Base-by-base conservation (phyloP, 2,888 invertebrate genomes). In the Meloe dianella region DNA sequence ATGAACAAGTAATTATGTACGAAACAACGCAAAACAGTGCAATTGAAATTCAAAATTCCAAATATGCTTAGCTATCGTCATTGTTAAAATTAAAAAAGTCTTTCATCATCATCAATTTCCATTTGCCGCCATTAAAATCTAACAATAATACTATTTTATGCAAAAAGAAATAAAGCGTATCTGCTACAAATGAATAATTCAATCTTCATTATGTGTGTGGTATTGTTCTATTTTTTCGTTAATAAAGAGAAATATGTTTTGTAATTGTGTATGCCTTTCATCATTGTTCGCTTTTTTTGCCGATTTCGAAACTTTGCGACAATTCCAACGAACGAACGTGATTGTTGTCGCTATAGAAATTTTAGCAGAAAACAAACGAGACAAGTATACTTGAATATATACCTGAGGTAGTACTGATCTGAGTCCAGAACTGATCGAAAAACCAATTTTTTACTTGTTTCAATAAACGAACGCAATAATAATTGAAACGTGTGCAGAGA, bases 361-460 rank as follows among this genome's bases (percentile, higher is more conserved):
- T 67, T 70, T 70, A 71, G 67, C 58, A 66, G 57, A 61, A 61
- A 61, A 61, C 35, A 67, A 71, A 47, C 29, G 57, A 32, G 67
- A 67, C 64, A 76, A 75, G 75, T 75, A 75, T 75, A 76, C 75
- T 72, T 71, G 71, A 76, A 75, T 61, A 74, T n/a, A n/a, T 74
- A 77, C 77, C 76, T 79, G 79, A 79, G 79, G 78, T 79, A 79
- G 78, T 76, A 76, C 68, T 74, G 72, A 73, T 73, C 68, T 63
- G 59, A 63, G 68, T 60, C 63, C 51, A 67, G 61, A 56, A 61
- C 65, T 60, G 66, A 60, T 66, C 32, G 65, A 71, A 66, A 71
- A n/a, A n/a, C n/a, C n/a, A n/a, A n/a, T n/a, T n/a, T n/a, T n/a
- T n/a, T n/a, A n/a, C n/a, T n/a, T n/a, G n/a, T n/a, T n/a, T 64